Evolutionary conservation across 2,888 invertebrate genomes (phyloP).

Genomic region (Dryococelus australis): DNA sequence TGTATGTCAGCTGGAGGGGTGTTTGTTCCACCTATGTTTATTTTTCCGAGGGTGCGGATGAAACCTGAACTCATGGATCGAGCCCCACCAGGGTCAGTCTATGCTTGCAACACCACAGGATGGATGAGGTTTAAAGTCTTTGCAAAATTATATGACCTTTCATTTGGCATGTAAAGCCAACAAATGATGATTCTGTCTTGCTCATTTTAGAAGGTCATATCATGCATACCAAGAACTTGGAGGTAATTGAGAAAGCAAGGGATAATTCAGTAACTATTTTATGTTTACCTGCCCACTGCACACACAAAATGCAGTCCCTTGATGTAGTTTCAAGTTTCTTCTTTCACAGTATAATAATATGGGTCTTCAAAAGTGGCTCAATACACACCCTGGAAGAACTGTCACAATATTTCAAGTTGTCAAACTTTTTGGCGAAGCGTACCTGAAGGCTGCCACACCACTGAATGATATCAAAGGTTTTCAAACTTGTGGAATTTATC

Average conservation of each 20-base stretch:
- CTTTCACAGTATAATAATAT: too few species aligned
- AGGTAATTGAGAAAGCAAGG: slow-evolving; percentile 51
- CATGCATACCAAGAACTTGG: slow-evolving; percentile 52
- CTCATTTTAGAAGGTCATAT: slow-evolving; percentile 53
- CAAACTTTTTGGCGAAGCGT: too few species aligned
- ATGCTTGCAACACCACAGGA: slow-evolving; percentile 50
- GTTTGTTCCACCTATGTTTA: background rate
- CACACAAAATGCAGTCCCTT: slow-evolving; percentile 51
- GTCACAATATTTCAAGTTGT: too few species aligned
- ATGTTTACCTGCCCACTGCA: slow-evolving; percentile 40
- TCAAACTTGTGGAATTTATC: too few species aligned
- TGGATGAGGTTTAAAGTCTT: slow-evolving; percentile 52
- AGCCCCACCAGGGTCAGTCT: slow-evolving; percentile 52
- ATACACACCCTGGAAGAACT: too few species aligned
- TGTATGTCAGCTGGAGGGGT: background rate
- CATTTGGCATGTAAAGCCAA: slow-evolving; percentile 51
- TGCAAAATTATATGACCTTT: slow-evolving; percentile 54
- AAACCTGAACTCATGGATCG: slow-evolving; percentile 48
- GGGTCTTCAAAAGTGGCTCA: too few species aligned
- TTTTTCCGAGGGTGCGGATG: too few species aligned
- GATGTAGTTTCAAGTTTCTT: slow-evolving; percentile 49
- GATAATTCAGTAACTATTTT: slow-evolving; percentile 53
- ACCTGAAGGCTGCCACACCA: too few species aligned
- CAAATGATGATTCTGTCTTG: slow-evolving; percentile 49
- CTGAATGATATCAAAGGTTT: too few species aligned